These are phyloP conservation scores for Phasia obesa DNA, from an alignment of 2,888 invertebrate genomes.

Conservation along the genomic window DNA sequence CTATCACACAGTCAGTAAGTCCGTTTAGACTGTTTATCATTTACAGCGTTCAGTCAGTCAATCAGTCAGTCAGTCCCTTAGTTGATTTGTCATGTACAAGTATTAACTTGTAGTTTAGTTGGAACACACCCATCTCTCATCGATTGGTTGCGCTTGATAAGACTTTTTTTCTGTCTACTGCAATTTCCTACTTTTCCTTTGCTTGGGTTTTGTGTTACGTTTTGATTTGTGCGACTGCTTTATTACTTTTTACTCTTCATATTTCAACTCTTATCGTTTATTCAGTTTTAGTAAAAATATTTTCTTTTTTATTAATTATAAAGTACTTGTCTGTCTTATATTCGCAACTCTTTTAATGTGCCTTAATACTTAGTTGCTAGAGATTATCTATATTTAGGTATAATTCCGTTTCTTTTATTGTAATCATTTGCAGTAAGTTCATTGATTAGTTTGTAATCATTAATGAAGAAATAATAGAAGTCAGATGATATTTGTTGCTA, in stretches of 20 bases:
- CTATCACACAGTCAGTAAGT: conserved; percentile 10
- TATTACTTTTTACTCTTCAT: conserved; percentile 18
- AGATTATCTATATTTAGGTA: conserved; percentile 36
- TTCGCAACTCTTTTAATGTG: background rate
- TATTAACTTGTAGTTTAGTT: conserved; percentile 19
- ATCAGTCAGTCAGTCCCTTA: conserved; percentile 8
- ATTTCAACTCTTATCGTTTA: conserved; percentile 10
- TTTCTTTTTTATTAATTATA: conserved; percentile 52
- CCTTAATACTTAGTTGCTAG: conserved; percentile 12
- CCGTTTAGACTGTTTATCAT: background rate
- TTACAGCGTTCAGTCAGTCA: background rate
- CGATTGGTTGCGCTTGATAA: conserved; percentile 62
- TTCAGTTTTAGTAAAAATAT: background rate
- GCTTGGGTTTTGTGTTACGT: background rate
- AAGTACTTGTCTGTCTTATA: conserved; percentile 5
- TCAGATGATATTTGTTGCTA: too few species aligned
- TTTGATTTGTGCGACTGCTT: conserved; percentile 17
- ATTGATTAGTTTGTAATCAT: conserved; percentile 61
- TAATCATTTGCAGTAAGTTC: conserved; percentile 19
- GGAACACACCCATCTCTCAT: conserved; percentile 68
- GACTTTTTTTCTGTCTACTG: conserved; percentile 44
- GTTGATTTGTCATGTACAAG: conserved; percentile 4
- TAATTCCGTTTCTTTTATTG: conserved; percentile 10
- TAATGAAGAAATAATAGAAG: background rate
- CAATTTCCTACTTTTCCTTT: conserved; percentile 52